phyloP scores from a whole-genome alignment of 2,797 vertebrate genomes.

The Catostomus latipinnis region DNA sequence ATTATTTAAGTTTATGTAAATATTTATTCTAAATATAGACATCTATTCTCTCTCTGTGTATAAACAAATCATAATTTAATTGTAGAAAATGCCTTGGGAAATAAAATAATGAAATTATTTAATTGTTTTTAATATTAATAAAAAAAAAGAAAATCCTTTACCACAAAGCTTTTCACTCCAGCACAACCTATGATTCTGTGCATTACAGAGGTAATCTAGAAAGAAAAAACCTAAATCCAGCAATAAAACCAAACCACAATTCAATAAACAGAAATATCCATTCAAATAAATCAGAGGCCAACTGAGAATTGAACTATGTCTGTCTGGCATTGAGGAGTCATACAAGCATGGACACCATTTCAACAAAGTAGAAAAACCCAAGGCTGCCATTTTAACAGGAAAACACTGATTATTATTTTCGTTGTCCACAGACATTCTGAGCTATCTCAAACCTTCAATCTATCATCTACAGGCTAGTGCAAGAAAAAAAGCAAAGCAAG shows the following conservation, averaged over 20 bases:
- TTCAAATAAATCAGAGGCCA: slow-evolving; percentile 4
- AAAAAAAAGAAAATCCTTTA: no score
- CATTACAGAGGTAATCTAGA: not conserved
- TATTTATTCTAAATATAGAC: no score
- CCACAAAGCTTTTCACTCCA: not conserved
- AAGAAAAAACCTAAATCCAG: slow-evolving; percentile 5
- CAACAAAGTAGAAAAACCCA: slow-evolving; percentile 13
- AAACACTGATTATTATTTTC: slow-evolving; percentile 5
- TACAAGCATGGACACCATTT: slow-evolving; percentile 26
- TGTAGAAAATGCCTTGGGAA: not conserved
- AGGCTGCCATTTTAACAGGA: slow-evolving; percentile 41
- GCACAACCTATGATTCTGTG: slow-evolving; percentile 8
- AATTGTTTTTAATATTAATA: no score
- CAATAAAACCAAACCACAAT: slow-evolving; percentile 3
- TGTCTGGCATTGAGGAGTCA: slow-evolving; percentile 8
- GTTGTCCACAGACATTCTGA: not conserved
- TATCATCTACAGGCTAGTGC: slow-evolving; percentile 7
- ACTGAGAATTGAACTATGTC: not conserved
- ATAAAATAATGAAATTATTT: not conserved
- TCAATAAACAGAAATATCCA: slow-evolving; percentile 20
- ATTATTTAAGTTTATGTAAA: no score
- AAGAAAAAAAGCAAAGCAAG: not conserved
- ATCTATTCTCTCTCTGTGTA: no score
- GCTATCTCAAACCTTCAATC: not conserved
- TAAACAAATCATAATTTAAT: no score